Conservation (phyloP, 2,888 invertebrate genomes). For the Thymelicus sylvestris region DNA sequence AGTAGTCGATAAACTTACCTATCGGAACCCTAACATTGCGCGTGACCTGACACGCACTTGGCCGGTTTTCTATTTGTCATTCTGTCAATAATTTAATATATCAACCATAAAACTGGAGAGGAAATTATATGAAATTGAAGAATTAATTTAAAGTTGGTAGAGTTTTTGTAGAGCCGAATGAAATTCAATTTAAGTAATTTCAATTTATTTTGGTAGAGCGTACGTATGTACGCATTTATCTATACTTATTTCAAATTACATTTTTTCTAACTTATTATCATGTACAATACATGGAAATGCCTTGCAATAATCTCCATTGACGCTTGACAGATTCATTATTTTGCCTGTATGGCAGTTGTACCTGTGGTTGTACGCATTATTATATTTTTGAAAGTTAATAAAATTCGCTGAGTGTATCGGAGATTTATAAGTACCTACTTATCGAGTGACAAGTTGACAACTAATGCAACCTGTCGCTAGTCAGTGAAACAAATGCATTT, state of each 20-base stretch:
- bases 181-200: no score
- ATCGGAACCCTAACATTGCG: no score
- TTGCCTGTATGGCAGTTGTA: background rate
- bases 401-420: slow-evolving; percentile 5
- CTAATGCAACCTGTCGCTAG: background rate
- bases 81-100: no score
- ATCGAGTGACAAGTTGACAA: background rate
- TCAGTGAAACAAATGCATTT: slow-evolving; percentile 6
- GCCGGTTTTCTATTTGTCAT: no score
- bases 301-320: slow-evolving; percentile 1
- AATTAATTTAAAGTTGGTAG: no score
- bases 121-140: no score
- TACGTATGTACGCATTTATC: background rate
- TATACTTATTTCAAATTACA: background rate
- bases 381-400: background rate
- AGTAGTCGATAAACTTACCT: no score
- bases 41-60: no score
- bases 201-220: background rate
- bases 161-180: no score
- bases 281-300: slow-evolving; percentile 1
- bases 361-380: background rate
- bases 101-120: no score
- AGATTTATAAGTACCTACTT: background rate
- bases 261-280: no score
- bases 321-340: slow-evolving; percentile 22